Evolutionary conservation across 1,140 invertebrate genomes (phyloP).

Genomic region (Adoxophyes honmai): DNA sequence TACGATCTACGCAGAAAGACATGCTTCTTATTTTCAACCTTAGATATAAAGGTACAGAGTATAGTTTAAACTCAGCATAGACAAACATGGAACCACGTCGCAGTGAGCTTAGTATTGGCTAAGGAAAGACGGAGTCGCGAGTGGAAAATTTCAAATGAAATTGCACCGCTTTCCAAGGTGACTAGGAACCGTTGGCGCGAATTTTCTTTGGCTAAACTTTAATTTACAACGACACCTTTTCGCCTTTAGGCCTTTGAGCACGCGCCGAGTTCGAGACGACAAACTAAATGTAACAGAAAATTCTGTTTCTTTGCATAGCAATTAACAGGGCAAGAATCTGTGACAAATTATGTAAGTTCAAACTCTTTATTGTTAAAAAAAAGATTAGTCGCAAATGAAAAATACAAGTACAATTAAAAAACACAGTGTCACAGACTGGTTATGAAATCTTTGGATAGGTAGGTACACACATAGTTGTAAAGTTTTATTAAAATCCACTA

Average conservation of each 20-base stretch:
- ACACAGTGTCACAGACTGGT: too few relatives aligned
- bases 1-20: background rate
- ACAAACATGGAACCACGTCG: background rate
- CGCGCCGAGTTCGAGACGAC: background rate
- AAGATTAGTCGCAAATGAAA: too few relatives aligned
- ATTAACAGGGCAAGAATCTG: too few relatives aligned
- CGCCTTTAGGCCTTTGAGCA: slow-evolving; percentile 10
- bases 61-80: background rate
- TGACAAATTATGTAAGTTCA: too few relatives aligned
- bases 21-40: background rate
- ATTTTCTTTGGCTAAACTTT: slow-evolving; percentile 12
- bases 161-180: slow-evolving; percentile 10
- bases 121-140: background rate
- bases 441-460: too few relatives aligned
- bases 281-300: background rate
- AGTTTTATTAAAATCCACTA: too few relatives aligned
- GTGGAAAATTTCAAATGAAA: slow-evolving; percentile 9
- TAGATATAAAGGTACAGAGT: background rate
- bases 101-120: background rate
- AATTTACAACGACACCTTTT: slow-evolving; percentile 7
- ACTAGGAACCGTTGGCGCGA: slow-evolving; percentile 7
- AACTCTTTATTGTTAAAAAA: too few relatives aligned
- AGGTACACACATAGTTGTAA: too few relatives aligned
- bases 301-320: too few relatives aligned
- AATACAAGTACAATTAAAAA: too few relatives aligned